Conservation (phyloP, 2,888 invertebrate genomes). For the Agrochola circellaris region DNA sequence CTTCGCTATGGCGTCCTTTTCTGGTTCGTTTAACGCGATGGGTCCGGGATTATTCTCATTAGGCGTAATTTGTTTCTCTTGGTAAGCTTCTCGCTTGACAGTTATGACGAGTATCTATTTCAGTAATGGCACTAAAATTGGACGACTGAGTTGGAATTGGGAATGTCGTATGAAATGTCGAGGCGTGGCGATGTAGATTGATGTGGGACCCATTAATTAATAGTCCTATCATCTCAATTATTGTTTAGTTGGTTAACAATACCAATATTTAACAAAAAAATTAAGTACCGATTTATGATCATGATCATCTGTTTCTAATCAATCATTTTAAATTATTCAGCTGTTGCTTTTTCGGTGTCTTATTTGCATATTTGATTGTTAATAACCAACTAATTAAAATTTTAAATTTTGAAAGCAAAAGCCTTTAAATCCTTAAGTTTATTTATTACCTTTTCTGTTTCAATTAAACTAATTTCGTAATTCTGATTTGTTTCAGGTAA, state of each 20-base stretch:
- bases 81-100: slow-evolving; percentile 63
- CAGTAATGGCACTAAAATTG: slow-evolving; percentile 54
- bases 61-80: slow-evolving; percentile 74
- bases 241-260: not conserved
- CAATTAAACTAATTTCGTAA: slow-evolving; percentile 60
- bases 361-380: not conserved
- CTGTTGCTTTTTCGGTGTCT: not conserved
- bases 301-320: not conserved
- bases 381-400: slow-evolving; percentile 8
- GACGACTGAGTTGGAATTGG: slow-evolving; percentile 34
- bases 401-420: slow-evolving; percentile 13
- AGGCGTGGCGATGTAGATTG: slow-evolving; percentile 10
- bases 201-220: not conserved
- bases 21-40: slow-evolving; percentile 74
- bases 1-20: slow-evolving; percentile 69
- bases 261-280: not conserved
- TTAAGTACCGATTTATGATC: not conserved
- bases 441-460: slow-evolving; percentile 49
- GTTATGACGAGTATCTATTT: slow-evolving; percentile 67
- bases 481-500: slow-evolving; percentile 69
- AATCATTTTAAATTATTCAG: not conserved
- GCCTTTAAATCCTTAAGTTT: slow-evolving; percentile 30
- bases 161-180: slow-evolving; percentile 26
- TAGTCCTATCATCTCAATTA: not conserved
- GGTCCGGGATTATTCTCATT: slow-evolving; percentile 75